Evolutionary conservation across 2,113 vertebrate species (phyloP), one percentile per base, ranked within the genome.

Genomic region (Telmatochromis bifrenatus): DNA sequence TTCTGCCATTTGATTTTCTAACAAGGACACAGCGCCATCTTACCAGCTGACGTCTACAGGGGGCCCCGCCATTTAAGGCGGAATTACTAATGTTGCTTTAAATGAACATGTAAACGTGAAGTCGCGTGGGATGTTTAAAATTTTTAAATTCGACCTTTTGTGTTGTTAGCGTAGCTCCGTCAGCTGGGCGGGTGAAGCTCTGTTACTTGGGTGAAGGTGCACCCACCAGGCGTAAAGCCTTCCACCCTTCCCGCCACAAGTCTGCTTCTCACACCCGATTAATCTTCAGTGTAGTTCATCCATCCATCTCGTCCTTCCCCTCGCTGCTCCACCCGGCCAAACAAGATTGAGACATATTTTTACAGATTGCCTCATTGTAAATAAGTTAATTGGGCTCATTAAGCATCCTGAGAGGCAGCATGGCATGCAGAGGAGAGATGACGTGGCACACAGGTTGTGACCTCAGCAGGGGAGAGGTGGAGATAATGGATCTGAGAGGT

Each of bases 381-480:
- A 86, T 92, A 77, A 88, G 85, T 87, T 91, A 91, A 93, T 93
- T 89, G 89, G 91, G 75, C 87, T 90, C 87, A 89, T 93, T 92
- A 90, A 86, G 82, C 70, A 80, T 92, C 86, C 58, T n/a, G 87
- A 49, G 70, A 88, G 42, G 77, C 47, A 37, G 86, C 53, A 9
- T 39, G 4, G 28, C 3, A 21, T 26, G 88, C 75, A 80, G 77
- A 89, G 62, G 62, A 37, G 33, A 21, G 60, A n/a, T 65, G 60
- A 37, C 31, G 9, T 65, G 60, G 31, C 4, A n/a, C 31, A 12
- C 17, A 65, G 10, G 31, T 65, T 12, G 17, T 19, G 10, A 65
- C 60, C 60, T 65, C 17, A 65, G 31, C 60, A 5, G 31, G 2
- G 60, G 31, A 83, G 82, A 55, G 23, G 15, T 65, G 60, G 17